Conservation (phyloP, 2,888 invertebrate genomes). For the Dicycla oo region DNA sequence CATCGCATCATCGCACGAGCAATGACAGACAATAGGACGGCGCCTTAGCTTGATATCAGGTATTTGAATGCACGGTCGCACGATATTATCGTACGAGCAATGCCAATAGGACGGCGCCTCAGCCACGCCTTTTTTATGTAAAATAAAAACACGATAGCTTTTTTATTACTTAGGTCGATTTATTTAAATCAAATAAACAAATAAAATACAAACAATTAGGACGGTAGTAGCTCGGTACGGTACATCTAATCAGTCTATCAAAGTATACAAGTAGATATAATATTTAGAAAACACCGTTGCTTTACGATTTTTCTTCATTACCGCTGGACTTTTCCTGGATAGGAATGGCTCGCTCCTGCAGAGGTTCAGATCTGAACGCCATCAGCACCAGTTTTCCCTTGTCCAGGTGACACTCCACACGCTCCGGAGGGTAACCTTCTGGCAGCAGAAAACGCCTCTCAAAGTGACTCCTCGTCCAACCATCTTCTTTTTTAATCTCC, state of each 20-base stretch:
- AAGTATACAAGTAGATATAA: neutral
- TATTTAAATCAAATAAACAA: too few relatives aligned
- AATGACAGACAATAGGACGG: too few relatives aligned
- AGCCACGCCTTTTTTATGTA: too few relatives aligned
- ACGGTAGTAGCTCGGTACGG: too few relatives aligned
- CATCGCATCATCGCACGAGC: too few relatives aligned
- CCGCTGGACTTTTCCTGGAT: constrained; percentile 77
- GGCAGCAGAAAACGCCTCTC: constrained; percentile 94
- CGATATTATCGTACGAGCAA: too few relatives aligned
- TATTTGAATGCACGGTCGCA: too few relatives aligned
- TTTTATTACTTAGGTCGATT: too few relatives aligned
- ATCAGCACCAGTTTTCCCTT: constrained; percentile 93
- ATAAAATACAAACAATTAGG: too few relatives aligned
- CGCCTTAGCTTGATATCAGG: too few relatives aligned
- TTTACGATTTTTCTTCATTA: constrained; percentile 42
- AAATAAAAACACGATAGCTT: too few relatives aligned
- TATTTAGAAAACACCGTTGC: neutral
- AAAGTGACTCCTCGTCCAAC: constrained; percentile 94
- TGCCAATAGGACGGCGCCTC: too few relatives aligned
- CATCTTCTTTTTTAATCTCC: constrained; percentile 94
- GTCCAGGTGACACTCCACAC: constrained; percentile 93
- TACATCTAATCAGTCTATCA: constrained; percentile 48
- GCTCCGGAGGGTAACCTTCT: constrained; percentile 93
- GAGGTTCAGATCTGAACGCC: constrained; percentile 89
- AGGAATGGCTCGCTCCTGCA: constrained; percentile 80